These are phyloP conservation scores for Notarius quadriscutis DNA, from an alignment of 2,113 vertebrate genomes.

Conservation along the genomic window DNA sequence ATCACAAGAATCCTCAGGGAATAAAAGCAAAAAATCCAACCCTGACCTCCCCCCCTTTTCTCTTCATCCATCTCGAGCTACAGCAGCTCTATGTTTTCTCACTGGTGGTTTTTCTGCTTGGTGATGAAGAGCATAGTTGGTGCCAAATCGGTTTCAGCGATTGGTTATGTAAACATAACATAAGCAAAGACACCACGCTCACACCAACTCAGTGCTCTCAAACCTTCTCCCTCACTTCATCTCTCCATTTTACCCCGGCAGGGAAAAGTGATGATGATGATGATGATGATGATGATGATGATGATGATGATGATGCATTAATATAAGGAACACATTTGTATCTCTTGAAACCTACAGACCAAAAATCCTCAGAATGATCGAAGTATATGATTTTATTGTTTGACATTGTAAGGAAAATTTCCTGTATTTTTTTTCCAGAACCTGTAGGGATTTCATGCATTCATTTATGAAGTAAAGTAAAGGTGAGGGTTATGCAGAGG, in stretches of 20 bases:
- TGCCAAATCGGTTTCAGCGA: constrained; percentile 15
- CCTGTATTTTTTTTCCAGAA: not conserved
- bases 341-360: not conserved
- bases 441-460: not conserved
- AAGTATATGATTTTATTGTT: not conserved
- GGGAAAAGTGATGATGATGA: not conserved
- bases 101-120: constrained; percentile 7
- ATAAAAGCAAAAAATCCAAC: constrained; percentile 7
- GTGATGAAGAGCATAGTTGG: not conserved
- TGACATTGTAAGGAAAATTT: not conserved
- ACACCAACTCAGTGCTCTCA: not conserved
- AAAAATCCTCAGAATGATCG: not conserved
- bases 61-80: not conserved
- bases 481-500: not conserved
- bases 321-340: not conserved
- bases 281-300: not conserved
- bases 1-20: not conserved
- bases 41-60: not conserved
- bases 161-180: constrained; percentile 44
- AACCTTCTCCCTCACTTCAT: not conserved
- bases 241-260: not conserved
- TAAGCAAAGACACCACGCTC: constrained; percentile 14
- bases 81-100: not conserved
- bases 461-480: not conserved
- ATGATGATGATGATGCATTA: not conserved